A percentile compares a stretch with the other conserved stretches of the same genome.
Conservation (phyloP, 2,888 invertebrate species). For the Spodoptera picta region DNA sequence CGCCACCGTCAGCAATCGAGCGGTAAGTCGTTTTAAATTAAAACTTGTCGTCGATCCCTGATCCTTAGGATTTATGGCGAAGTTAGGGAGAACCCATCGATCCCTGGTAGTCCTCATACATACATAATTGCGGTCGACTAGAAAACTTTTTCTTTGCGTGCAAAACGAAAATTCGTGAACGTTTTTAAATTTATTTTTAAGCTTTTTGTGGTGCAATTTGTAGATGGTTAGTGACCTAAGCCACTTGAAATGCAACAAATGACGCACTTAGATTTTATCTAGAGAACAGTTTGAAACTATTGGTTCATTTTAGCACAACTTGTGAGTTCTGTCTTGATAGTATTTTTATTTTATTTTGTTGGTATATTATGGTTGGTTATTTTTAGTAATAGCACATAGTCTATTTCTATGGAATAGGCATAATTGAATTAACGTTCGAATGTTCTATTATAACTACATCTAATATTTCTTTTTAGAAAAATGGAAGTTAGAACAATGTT, state of each 20-base stretch:
- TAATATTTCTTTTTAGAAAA: too few relatives aligned
- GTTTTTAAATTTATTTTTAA: background rate
- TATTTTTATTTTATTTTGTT: too few relatives aligned
- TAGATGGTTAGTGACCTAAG: too few relatives aligned
- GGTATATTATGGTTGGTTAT: too few relatives aligned
- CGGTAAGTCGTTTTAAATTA: conserved; percentile 84
- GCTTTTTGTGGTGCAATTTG: background rate
- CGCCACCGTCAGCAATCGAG: conserved; percentile 72
- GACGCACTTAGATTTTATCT: background rate
- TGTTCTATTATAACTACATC: too few relatives aligned
- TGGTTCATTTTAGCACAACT: too few relatives aligned
- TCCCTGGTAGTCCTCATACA: conserved; percentile 56
- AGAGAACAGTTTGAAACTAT: too few relatives aligned
- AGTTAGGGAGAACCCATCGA: conserved; percentile 59
- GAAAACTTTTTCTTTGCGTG: conserved; percentile 36
- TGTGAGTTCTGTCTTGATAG: too few relatives aligned
- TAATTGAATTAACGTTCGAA: too few relatives aligned
- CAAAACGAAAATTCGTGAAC: background rate
- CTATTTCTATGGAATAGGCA: too few relatives aligned
- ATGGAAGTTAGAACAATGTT: too few relatives aligned
- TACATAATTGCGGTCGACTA: conserved; percentile 56
- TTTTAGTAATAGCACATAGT: too few relatives aligned
- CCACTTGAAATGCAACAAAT: background rate
- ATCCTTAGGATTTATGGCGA: conserved; percentile 69
- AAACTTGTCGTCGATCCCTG: conserved; percentile 72